Percentiles rank a stretch among this genome's conserved stretches.
Conservation (phyloP, 2,113 vertebrate genomes). For the Dromiciops gliroides region DNA sequence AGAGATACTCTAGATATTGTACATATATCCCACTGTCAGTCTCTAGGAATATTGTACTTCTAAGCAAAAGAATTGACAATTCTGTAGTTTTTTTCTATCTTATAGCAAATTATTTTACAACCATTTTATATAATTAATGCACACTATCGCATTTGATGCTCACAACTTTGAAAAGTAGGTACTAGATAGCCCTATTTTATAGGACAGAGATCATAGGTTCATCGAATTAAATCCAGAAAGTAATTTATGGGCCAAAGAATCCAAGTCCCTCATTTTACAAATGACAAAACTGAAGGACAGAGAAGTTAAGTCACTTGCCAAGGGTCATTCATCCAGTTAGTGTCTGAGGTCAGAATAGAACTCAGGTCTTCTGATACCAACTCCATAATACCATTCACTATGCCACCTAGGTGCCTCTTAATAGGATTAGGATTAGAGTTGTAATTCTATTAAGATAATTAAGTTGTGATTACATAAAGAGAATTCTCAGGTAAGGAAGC, state of each 20-base stretch:
- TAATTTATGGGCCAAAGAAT: background rate
- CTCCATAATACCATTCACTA: background rate
- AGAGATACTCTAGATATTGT: background rate
- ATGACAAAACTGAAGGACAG: background rate
- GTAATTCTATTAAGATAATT: background rate
- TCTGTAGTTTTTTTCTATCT: background rate
- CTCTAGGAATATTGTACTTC: background rate
- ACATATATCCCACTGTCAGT: background rate
- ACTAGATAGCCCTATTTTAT: background rate
- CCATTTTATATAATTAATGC: background rate
- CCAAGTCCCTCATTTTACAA: background rate
- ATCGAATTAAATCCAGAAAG: background rate
- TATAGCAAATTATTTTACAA: background rate
- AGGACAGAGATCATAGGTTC: background rate
- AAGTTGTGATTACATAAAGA: too few species aligned
- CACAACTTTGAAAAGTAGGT: background rate
- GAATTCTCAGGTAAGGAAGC: background rate
- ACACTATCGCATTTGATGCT: background rate
- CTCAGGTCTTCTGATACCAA: background rate
- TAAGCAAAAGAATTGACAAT: background rate
- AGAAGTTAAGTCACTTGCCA: background rate
- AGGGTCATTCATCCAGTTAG: background rate
- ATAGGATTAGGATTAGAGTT: background rate
- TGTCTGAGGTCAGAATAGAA: background rate
- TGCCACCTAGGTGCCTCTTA: background rate